Evolutionary conservation across 1,140 invertebrate species (phyloP), one percentile per base, ranked within the genome.

Genomic region (Drosophila kikkawai): DNA sequence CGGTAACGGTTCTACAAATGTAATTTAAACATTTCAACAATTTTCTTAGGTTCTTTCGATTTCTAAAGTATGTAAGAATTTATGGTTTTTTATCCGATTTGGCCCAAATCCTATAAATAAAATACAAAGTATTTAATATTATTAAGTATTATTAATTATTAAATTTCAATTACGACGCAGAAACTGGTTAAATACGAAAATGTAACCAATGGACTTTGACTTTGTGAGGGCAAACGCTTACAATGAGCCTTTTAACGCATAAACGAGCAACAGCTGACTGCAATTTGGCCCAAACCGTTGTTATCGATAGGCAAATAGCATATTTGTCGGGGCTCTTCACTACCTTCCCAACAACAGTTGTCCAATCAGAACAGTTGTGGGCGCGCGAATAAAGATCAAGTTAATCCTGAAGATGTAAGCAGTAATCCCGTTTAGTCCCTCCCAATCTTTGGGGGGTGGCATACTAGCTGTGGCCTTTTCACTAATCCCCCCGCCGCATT

Each of bases 341-440:
- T 53, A 53, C 7, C 29, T 22, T 37, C 53, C 13, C 19, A 56
- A 56, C 13, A 39, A 56, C 34, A 56, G 42, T 65, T 67, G 41
- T 64, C 39, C 67, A 70, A 70, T 70, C 39, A 70, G 64, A 70
- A 70, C 68, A 69, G 29, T 63, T 67, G 67, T 67, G 64, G 63
- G 67, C 29, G 66, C 7, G 17, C 53, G 11, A 55, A 45, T n/a
- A 12, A 64, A 56, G 22, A 34, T 37, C 17, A 47, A 70, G 42
- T 51, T 37, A 45, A 68, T 22, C 11, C n/a, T 12, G n/a, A 29
- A 68, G 32, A 70, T 56, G 67, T 70, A 70, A 70, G 67, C 36
- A 19, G 5, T 26, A 34, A 2, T 17, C 7, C 8, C 29, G 8
- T 39, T 12, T 11, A 56, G 5, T 22, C 51, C n/a, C 34, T 7